Conservation (phyloP, 2,797 vertebrate genomes). For the Sebastes hubbsi region DNA sequence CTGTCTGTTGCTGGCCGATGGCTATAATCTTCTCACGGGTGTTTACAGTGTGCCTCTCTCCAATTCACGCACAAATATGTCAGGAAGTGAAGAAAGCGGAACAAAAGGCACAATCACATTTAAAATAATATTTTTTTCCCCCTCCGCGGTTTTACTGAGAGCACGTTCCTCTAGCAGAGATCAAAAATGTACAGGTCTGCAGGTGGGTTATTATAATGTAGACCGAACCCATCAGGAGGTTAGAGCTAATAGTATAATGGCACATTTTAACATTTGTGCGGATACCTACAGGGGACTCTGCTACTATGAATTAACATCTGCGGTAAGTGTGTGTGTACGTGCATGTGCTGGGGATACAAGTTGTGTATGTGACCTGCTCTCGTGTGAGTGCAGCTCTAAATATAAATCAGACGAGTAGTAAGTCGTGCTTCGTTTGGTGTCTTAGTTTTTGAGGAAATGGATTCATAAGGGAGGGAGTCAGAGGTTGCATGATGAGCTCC, state of each 20-base stretch:
- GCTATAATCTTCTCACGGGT: constrained; percentile 54
- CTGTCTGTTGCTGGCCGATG: constrained; percentile 36
- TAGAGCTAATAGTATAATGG: constrained; percentile 61
- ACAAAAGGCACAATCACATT: constrained; percentile 31
- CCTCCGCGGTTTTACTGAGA: background rate
- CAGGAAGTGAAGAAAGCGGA: constrained; percentile 19
- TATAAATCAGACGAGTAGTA: constrained; percentile 41
- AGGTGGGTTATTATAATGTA: constrained; percentile 37
- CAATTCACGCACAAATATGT: constrained; percentile 38
- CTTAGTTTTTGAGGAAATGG: constrained; percentile 32
- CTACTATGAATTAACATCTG: constrained; percentile 49
- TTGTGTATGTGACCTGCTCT: constrained; percentile 26
- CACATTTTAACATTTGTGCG: constrained; percentile 62
- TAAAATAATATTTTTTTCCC: constrained; percentile 5
- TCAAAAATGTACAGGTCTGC: constrained; percentile 11
- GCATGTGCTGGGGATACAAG: background rate
- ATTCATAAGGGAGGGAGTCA: constrained; percentile 32
- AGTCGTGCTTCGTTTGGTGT: constrained; percentile 16
- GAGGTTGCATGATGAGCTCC: constrained; percentile 34
- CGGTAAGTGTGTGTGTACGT: background rate
- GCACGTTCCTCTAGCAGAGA: constrained; percentile 8
- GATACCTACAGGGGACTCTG: constrained; percentile 55
- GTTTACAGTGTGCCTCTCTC: constrained; percentile 26
- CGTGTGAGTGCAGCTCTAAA: constrained; percentile 22
- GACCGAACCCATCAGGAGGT: constrained; percentile 41